Evolutionary conservation across 2,888 invertebrate species (phyloP).

Genomic region (Acanthoscelides obtectus): DNA sequence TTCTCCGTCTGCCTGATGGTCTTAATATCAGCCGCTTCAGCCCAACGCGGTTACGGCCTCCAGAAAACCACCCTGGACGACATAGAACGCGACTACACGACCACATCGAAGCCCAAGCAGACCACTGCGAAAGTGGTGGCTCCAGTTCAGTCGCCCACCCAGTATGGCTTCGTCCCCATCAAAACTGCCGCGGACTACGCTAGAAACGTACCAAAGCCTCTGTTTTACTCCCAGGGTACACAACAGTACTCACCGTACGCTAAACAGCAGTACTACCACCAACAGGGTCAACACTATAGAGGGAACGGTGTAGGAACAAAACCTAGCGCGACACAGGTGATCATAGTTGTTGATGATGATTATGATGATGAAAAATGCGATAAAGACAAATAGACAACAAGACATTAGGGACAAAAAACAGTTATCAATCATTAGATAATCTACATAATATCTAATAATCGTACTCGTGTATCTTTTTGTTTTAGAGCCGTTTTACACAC

Average conservation of each 20-base stretch:
- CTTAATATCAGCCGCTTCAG: not conserved
- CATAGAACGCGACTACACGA: constrained; percentile 67
- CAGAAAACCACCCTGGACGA: constrained; percentile 69
- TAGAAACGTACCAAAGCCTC: constrained; percentile 27
- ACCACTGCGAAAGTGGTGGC: constrained; percentile 33
- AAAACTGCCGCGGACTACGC: constrained; percentile 32
- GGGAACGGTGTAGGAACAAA: constrained; percentile 1
- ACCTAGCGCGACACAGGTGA: not conserved
- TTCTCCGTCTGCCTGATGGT: not conserved
- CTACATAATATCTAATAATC: no score
- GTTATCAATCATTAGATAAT: no score
- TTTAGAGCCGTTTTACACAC: no score
- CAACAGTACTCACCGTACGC: constrained; percentile 16
- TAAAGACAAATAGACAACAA: no score
- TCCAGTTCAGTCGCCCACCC: constrained; percentile 29
- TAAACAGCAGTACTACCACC: constrained; percentile 1
- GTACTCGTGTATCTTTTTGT: no score
- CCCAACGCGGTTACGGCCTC: not conserved
- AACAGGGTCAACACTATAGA: constrained; percentile 1
- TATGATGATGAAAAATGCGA: no score
- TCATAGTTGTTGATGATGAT: no score
- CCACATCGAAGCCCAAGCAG: constrained; percentile 46
- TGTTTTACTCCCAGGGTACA: constrained; percentile 20
- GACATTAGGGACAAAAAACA: no score
- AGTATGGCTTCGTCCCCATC: constrained; percentile 35